A percentile compares a stretch with the other conserved stretches of the same genome.
Evolutionary conservation across 2,888 invertebrate species (phyloP).

Genomic region (Epistrophe grossulariae): DNA sequence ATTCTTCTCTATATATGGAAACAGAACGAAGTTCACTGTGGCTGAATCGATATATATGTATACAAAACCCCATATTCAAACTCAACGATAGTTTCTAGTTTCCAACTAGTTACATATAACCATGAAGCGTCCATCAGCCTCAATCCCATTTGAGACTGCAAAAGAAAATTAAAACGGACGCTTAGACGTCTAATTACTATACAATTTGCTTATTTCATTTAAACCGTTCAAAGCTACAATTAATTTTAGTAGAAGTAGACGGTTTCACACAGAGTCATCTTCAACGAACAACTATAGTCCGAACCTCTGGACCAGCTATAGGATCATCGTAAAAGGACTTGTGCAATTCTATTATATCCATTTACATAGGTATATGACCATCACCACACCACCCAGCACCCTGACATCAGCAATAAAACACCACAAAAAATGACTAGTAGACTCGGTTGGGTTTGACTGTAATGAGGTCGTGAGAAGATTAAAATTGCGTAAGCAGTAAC

Average conservation of each 20-base stretch:
- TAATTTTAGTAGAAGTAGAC: conserved; percentile 63
- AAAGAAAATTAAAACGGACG: conserved; percentile 49
- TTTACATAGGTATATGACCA: neutral
- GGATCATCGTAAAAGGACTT: conserved; percentile 27
- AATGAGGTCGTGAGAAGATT: conserved; percentile 71
- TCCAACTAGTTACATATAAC: conserved; percentile 33
- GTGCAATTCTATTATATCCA: conserved; percentile 41
- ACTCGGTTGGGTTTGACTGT: conserved; percentile 43
- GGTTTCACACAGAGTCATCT: conserved; percentile 29
- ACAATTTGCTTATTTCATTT: conserved; percentile 74
- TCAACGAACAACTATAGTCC: neutral
- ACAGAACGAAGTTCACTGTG: neutral
- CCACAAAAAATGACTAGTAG: conserved; percentile 38
- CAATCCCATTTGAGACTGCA: conserved; percentile 41
- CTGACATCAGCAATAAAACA: conserved; percentile 6
- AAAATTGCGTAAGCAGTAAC: conserved; percentile 59
- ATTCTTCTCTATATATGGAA: neutral
- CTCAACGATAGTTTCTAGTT: conserved; percentile 31
- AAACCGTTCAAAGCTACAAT: conserved; percentile 51
- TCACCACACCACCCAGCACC: neutral
- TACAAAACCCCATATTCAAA: neutral
- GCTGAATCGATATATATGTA: neutral
- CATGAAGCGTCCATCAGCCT: conserved; percentile 54
- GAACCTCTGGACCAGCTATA: neutral
- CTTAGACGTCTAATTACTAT: conserved; percentile 69